Evolutionary conservation across 2,888 invertebrate genomes (phyloP).

Genomic region (Ophonus ardosiacus): DNA sequence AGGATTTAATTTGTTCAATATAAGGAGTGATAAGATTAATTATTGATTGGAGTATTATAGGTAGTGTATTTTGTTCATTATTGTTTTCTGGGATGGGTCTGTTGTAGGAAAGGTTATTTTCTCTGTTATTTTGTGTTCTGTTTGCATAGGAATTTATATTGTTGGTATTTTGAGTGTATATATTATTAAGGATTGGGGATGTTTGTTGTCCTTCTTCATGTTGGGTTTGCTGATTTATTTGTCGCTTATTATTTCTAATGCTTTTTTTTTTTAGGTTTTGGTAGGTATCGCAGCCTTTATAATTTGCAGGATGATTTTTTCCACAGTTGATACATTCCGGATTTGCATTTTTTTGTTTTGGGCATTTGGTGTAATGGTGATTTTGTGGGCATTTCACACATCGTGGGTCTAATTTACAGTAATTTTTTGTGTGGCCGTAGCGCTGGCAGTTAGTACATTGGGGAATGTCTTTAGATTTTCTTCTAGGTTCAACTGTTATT

Average conservation of each 20-base stretch:
- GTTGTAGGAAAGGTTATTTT: background rate
- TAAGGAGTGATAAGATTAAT: background rate
- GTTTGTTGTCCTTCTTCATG: background rate
- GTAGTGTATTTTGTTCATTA: background rate
- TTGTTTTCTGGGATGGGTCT: background rate
- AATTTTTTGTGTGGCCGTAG: conserved; percentile 11
- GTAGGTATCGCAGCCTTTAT: background rate
- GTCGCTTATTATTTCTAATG: background rate
- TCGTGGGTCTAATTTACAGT: background rate
- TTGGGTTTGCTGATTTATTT: background rate
- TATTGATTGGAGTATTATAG: background rate
- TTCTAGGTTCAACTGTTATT: background rate
- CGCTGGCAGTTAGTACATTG: background rate
- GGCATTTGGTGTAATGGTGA: background rate
- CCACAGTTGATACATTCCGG: background rate
- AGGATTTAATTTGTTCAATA: conserved; percentile 5
- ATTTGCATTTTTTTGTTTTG: background rate
- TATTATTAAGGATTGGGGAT: background rate
- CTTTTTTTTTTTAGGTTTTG: conserved; percentile 2
- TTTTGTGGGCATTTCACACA: conserved; percentile 4
- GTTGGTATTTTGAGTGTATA: background rate
- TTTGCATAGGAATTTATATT: background rate
- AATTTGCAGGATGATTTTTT: conserved; percentile 3
- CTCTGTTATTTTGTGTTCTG: background rate
- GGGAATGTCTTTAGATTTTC: background rate